Evolutionary conservation across 2,113 vertebrate genomes (phyloP), one percentile per base, ranked within the genome.

Genomic region (Erythrolamprus reginae): DNA sequence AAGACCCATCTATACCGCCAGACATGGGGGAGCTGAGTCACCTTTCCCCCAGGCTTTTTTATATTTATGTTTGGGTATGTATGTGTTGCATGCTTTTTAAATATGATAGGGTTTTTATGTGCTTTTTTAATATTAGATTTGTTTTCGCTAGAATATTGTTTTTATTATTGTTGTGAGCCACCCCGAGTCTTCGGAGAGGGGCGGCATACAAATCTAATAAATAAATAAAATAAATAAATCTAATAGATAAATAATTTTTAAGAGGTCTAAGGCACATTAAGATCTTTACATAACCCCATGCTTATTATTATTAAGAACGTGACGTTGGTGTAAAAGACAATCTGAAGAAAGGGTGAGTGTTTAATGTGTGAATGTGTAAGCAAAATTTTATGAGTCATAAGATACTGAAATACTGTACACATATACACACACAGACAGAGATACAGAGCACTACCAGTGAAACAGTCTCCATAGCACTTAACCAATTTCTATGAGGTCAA

Each of bases 221-320:
- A n/a, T n/a, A n/a, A n/a, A n/a, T n/a, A n/a, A n/a, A n/a, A n/a
- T n/a, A n/a, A n/a, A n/a, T n/a, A n/a, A n/a, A n/a, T n/a, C n/a
- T n/a, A n/a, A n/a, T n/a, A n/a, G n/a, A n/a, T n/a, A n/a, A n/a
- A 38, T 89, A 92, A 91, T 88, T 38, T 52, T 52, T 91, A 85
- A 94, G 94, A 50, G 24, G 47, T 53, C 19, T 84, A 47, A 82
- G 92, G 94, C 89, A 90, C 83, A 91, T 92, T 94, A 90, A 90
- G 92, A 90, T 82, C 38, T 91, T 88, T 93, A 92, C 61, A 28
- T 70, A 92, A 92, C 47, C 50, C 47, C 89, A 94, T 90, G 93
- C 88, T 93, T 92, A 92, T 95, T 88, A 95, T 47, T 88, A 93
- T 93, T 92, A 95, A 92, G 86, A 91, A 91, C 3, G 87, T 13